Base-by-base conservation (phyloP, 2,888 invertebrate species). In the Euzophera pinguis region DNA sequence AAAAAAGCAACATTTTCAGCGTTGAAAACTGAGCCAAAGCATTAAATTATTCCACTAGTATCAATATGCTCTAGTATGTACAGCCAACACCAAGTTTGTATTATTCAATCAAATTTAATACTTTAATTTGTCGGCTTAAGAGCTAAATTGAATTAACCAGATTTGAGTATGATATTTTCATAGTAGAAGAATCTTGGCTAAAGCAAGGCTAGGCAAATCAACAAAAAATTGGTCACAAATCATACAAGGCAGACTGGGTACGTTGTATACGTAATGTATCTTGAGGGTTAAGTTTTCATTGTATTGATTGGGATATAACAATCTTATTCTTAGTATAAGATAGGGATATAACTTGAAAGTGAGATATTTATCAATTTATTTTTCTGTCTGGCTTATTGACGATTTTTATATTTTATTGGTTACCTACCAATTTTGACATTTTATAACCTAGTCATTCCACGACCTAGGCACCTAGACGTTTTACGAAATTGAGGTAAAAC, bases 151-250 rank as follows among this genome's bases (percentile, higher is more conserved):
- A 1, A n/a, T 1, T 2, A n/a, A n/a, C 35, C 2, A n/a, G 35
- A 2, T 10, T 35, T 82, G 85, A 84, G 81, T 22, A 22, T 22
- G 22, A 22, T 22, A 5, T 22, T 22, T 83, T 78, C 59, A 54
- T 60, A 60, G 63, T 65, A 68, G 71, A 64, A 72, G 64, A 73
- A 68, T 78, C 76, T 82, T 81, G 78, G 78, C 73, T 69, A 60
- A 60, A 58, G 62, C 65, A 59, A 61, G 22, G 22, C 22, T 22
- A 67, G 63, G 67, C 75, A 79, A 79, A 82, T 80, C 75, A 73
- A 79, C 78, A 81, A 86, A 86, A 86, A 87, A 82, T 73, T 60
- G 77, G 71, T 64, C 76, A 84, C 89, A 84, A 89, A 89, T 90
- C 87, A 88, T 65, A 56, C 54, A 62, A 39, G 63, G 68, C 83